A percentile compares a stretch with the other conserved stretches of the same genome.
Evolutionary conservation across 1,140 invertebrate genomes (phyloP).

Genomic region (Drosophila chauvacae): DNA sequence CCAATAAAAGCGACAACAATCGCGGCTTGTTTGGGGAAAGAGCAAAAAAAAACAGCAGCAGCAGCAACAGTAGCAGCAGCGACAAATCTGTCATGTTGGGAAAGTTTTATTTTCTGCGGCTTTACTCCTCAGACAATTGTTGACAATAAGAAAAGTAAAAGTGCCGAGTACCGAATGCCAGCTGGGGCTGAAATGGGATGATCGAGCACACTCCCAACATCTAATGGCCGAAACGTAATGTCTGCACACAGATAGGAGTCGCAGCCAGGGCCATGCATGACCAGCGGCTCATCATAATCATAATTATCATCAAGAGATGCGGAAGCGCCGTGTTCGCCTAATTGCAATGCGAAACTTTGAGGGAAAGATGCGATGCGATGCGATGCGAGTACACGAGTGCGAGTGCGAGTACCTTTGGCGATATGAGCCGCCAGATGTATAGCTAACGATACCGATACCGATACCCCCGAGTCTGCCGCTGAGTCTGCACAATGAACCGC

Average conservation of each 20-base stretch:
- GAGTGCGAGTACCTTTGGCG: constrained; percentile 47
- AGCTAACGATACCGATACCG: constrained; percentile 4
- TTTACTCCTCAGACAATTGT: constrained; percentile 47
- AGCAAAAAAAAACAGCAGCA: background rate
- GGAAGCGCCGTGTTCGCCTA: constrained; percentile 34
- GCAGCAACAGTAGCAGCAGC: background rate
- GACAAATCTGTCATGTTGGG: constrained; percentile 60
- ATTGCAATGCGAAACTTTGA: constrained; percentile 62
- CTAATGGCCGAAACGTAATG: constrained; percentile 33
- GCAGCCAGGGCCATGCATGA: constrained; percentile 4
- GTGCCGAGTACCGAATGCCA: constrained; percentile 50
- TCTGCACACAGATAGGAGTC: constrained; percentile 1
- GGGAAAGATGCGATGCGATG: constrained; percentile 16
- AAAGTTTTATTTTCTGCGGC: constrained; percentile 62
- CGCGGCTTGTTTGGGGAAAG: constrained; percentile 12
- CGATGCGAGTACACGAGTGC: no score
- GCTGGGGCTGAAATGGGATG: constrained; percentile 40
- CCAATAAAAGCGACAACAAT: constrained; percentile 53
- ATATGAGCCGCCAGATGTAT: constrained; percentile 33
- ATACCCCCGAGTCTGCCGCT: constrained; percentile 2
- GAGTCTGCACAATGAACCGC: constrained; percentile 51
- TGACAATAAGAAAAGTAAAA: constrained; percentile 80
- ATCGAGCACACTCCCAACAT: constrained; percentile 41
- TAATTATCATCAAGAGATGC: constrained; percentile 38
- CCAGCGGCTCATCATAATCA: constrained; percentile 52